phyloP scores from a whole-genome alignment of 2,888 invertebrate genomes.

The Cynaeus angustus region DNA sequence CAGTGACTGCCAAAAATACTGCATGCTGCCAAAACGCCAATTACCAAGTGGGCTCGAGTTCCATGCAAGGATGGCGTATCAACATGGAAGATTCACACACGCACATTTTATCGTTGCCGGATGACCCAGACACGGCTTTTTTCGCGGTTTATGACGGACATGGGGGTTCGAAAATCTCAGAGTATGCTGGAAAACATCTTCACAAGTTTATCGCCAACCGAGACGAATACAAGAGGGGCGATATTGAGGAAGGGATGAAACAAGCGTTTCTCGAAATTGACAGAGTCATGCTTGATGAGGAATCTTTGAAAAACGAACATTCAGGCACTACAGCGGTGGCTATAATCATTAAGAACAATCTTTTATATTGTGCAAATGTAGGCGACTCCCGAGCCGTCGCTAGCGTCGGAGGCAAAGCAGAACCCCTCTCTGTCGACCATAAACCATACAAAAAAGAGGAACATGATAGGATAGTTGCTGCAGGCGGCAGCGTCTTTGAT shows the following conservation, averaged over 20 bases:
- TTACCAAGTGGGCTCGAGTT: conserved; percentile 92
- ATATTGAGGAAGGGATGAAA: conserved; percentile 89
- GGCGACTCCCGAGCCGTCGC: conserved; percentile 98
- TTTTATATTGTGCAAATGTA: conserved; percentile 95
- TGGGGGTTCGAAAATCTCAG: conserved; percentile 84
- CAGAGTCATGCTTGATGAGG: conserved; percentile 92
- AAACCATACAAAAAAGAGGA: conserved; percentile 92
- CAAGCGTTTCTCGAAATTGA: conserved; percentile 89
- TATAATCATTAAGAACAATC: conserved; percentile 87
- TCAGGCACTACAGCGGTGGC: conserved; percentile 96
- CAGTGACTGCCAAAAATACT: conserved; percentile 92
- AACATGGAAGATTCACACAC: conserved; percentile 99
- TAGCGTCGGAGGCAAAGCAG: conserved; percentile 86
- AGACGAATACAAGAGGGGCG: conserved; percentile 87
- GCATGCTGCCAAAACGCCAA: conserved; percentile 84
- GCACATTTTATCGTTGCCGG: conserved; percentile 92
- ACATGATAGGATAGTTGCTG: conserved; percentile 90
- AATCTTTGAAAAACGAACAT: conserved; percentile 90
- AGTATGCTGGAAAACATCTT: conserved; percentile 95
- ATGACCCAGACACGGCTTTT: conserved; percentile 93
- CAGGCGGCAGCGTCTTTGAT: conserved; percentile 98
- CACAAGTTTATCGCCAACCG: conserved; percentile 92
- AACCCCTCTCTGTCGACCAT: conserved; percentile 91
- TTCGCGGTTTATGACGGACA: conserved; percentile 99
- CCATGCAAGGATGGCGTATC: conserved; percentile 99